phyloP scores from a whole-genome alignment of 92 coral and sea anemone species.

The Parazoanthus atlanticus region DNA sequence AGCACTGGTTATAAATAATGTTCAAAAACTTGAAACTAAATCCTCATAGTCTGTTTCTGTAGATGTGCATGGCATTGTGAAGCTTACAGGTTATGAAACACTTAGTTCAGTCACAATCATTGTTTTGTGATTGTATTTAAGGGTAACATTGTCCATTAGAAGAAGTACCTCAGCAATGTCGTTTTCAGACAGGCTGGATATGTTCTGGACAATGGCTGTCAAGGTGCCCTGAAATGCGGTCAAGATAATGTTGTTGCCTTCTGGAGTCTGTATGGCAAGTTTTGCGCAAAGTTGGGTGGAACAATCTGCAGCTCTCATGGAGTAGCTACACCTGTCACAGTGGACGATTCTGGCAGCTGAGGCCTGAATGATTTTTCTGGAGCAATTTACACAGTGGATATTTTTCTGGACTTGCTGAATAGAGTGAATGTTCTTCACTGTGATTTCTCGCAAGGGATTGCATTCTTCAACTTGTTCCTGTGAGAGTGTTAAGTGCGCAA shows the following conservation, averaged over 20 bases:
- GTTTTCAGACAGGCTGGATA: neutral
- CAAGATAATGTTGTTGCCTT: neutral
- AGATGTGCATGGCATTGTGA: too few relatives aligned
- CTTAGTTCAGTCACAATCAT: neutral
- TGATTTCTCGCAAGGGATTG: neutral
- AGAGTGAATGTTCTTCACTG: constrained; percentile 34
- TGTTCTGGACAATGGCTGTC: neutral
- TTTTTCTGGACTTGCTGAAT: constrained; percentile 41
- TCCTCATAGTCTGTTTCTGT: too few relatives aligned
- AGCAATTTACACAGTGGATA: constrained; percentile 37
- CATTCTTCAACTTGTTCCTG: neutral
- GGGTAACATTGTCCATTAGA: neutral
- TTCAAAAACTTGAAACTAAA: too few relatives aligned
- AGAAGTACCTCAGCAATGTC: neutral
- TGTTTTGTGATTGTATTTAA: neutral
- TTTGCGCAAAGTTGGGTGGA: constrained; percentile 23
- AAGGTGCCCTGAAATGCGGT: constrained; percentile 1
- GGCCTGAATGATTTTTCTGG: constrained; percentile 40
- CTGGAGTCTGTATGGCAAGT: constrained; percentile 1
- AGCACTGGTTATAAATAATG: too few relatives aligned
- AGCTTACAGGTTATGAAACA: too few relatives aligned
- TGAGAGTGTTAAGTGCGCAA: neutral
- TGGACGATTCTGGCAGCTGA: constrained; percentile 39
- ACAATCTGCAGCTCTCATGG: neutral
- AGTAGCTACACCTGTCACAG: constrained; percentile 47